Percentiles rank a stretch among this genome's conserved stretches.
These are phyloP conservation scores for Patella vulgata DNA, from an alignment of 1,140 invertebrate species.

Conservation along the genomic window DNA sequence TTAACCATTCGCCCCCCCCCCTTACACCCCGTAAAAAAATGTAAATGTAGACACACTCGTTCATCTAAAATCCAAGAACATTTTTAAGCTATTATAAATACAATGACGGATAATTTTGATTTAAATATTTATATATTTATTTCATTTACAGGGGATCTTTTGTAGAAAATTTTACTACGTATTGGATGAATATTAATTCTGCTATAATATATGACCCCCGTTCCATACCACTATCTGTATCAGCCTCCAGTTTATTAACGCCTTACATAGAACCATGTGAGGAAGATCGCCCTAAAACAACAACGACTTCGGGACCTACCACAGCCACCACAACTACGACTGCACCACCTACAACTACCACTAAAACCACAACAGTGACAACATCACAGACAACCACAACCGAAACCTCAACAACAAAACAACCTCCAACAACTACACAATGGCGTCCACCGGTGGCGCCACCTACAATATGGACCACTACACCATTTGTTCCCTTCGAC, in stretches of 20 bases:
- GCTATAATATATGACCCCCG: constrained; percentile 37
- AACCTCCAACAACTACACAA: background rate
- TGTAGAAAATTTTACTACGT: constrained; percentile 29
- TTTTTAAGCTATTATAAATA: background rate
- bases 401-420: constrained; percentile 1
- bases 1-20: too few relatives aligned
- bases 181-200: constrained; percentile 38
- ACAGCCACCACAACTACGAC: constrained; percentile 17
- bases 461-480: too few relatives aligned
- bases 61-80: background rate
- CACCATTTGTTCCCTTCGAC: too few relatives aligned
- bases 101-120: background rate
- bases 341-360: constrained; percentile 12
- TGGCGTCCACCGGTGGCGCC: background rate
- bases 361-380: constrained; percentile 15
- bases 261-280: constrained; percentile 29
- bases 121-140: background rate
- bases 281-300: constrained; percentile 8
- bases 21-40: too few relatives aligned
- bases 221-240: constrained; percentile 19
- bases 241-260: constrained; percentile 21
- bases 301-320: constrained; percentile 16
- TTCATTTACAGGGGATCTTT: constrained; percentile 33
- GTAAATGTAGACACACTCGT: too few relatives aligned
- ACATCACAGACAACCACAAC: background rate